phyloP scores from a whole-genome alignment of 2,797 vertebrate species.

The Pipistrellus kuhlii region DNA sequence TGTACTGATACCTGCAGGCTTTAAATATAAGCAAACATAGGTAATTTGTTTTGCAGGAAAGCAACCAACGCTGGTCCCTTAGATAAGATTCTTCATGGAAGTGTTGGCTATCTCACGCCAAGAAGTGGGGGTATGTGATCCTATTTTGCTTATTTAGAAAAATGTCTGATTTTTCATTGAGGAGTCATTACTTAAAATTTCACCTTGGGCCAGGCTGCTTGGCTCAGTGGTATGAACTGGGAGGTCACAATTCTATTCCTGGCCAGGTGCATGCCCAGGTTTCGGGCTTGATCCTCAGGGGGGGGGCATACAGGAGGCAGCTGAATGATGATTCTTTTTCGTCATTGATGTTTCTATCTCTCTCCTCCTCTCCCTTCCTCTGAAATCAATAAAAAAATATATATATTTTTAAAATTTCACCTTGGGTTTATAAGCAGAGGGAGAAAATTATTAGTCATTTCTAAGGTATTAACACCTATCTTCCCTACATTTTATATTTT shows the following conservation, averaged over 20 bases:
- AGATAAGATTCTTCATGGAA: conserved; percentile 97
- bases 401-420: not conserved
- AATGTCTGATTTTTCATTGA: conserved; percentile 23
- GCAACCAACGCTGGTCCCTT: conserved; percentile 96
- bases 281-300: too few relatives aligned
- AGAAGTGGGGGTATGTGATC: conserved; percentile 93
- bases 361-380: too few relatives aligned
- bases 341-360: too few relatives aligned
- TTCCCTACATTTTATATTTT: not conserved
- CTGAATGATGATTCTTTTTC: too few relatives aligned
- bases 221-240: too few relatives aligned
- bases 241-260: too few relatives aligned
- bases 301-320: too few relatives aligned
- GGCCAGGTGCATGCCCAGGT: too few relatives aligned
- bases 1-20: not conserved
- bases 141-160: conserved; percentile 65
- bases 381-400: too few relatives aligned
- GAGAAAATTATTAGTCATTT: conserved; percentile 48
- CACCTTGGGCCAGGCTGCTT: not conserved
- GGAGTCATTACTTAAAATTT: conserved; percentile 17
- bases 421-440: conserved; percentile 13
- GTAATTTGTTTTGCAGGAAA: conserved; percentile 91
- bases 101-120: conserved; percentile 95
- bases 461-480: conserved; percentile 17
- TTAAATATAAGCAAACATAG: conserved; percentile 29